Evolutionary conservation across 92 coral and sea anemone genomes (phyloP), one percentile per base, ranked within the genome.

Genomic region (Zoanthus solanderi): DNA sequence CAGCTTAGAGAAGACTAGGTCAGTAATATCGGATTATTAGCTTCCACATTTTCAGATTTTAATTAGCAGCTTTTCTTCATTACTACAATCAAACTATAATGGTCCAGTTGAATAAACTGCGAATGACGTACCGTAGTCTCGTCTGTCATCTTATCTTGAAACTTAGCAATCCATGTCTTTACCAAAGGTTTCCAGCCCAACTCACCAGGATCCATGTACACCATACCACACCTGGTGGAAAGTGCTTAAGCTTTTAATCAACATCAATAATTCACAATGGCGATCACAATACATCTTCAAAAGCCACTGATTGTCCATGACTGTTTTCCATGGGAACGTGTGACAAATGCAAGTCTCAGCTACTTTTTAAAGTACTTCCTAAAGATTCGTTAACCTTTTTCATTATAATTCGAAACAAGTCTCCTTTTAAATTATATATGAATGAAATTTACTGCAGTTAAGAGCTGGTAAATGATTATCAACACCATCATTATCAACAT

Each of bases 171-270:
- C 99, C 99, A 97, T 5, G 99, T 95, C 77, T 90, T 93, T 69
- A 97, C 99, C 34, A 90, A 95, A 10, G 98, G 98, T 78, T 93
- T 92, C 99, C 99, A 97, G 65, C 99, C 99, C 58, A 97, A 83
- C 72, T 94, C 97, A 37, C 92, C 94, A 4, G 99, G 99, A 69
- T 97, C 99, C 97, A 97, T 96, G 88, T 97, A 97, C 72, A 97
- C 99, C 99, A 97, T 97, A 84, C 99, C 99, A 83, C 99, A 97
- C 79, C 99, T 94, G 82, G 7, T 61, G 0, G 65, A 81, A 9
- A 13, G 1, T 9, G 31, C 46, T 29, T 61, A 16, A 30, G 14
- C 16, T 30, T 0, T 6, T 12, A 5, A 77, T 6, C 0, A 8
- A 16, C 63, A 8, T 14, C 9, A 29, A 77, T 42, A 23, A 79